Conservation (phyloP, 2,888 invertebrate genomes). For the Agrochola macilenta region DNA sequence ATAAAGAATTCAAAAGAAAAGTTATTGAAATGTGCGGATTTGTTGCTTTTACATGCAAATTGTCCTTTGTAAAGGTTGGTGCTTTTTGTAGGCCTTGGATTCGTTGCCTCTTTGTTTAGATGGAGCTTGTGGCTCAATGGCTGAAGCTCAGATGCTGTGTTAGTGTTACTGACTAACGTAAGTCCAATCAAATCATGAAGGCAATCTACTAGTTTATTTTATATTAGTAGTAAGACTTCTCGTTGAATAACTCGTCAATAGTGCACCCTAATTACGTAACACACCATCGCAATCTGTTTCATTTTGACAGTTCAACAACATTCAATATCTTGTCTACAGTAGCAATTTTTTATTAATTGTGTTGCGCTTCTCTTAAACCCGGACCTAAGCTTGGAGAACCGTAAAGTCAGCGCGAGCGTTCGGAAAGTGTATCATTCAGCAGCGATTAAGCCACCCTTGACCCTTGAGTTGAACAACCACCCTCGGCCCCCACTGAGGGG, state of each 20-base stretch:
- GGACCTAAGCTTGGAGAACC: conserved; percentile 3
- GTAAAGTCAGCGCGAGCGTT: conserved; percentile 37
- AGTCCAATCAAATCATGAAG: no score
- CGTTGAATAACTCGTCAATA: neutral
- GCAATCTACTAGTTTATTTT: neutral
- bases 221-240: neutral
- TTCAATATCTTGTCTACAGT: no score
- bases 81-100: conserved; percentile 6
- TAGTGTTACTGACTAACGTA: neutral
- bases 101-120: neutral
- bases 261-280: no score
- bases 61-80: conserved; percentile 17
- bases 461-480: conserved; percentile 35
- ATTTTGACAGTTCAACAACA: no score
- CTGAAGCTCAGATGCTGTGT: neutral
- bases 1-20: conserved; percentile 38
- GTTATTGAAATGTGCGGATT: conserved; percentile 49
- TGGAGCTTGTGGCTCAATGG: neutral
- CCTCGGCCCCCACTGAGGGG: neutral
- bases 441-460: conserved; percentile 28
- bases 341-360: no score
- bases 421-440: conserved; percentile 59
- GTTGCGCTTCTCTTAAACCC: neutral
- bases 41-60: conserved; percentile 39
- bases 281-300: no score